Evolutionary conservation across 2,888 invertebrate species (phyloP).

Genomic region (Dasysyrphus albostriatus): DNA sequence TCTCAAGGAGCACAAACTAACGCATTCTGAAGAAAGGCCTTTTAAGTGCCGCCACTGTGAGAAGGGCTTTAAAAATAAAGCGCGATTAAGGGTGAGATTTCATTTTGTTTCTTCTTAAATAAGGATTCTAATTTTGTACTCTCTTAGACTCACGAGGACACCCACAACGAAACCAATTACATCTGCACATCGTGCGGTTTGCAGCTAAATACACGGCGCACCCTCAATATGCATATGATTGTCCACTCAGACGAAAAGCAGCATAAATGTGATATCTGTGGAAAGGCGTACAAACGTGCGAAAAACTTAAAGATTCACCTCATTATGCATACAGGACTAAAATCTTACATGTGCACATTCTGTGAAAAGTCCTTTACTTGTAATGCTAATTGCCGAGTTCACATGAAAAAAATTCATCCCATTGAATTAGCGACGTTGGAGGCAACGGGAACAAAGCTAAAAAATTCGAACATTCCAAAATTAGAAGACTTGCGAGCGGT

Average conservation of each 20-base stretch:
- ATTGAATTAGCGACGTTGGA: constrained; percentile 82
- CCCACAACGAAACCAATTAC: constrained; percentile 83
- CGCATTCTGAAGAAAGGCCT: constrained; percentile 84
- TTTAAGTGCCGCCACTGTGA: constrained; percentile 83
- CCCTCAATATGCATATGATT: constrained; percentile 84
- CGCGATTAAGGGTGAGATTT: constrained; percentile 78
- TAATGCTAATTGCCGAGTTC: constrained; percentile 83
- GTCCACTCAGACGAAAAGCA: constrained; percentile 82
- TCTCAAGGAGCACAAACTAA: constrained; percentile 84
- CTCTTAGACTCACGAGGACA: constrained; percentile 83
- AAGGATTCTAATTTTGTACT: no score
- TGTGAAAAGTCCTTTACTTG: constrained; percentile 81
- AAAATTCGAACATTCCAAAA: constrained; percentile 79
- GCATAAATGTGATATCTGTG: constrained; percentile 82
- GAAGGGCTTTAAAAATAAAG: constrained; percentile 81
- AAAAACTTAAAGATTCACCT: constrained; percentile 23
- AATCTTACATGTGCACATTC: constrained; percentile 81
- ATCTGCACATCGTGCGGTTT: constrained; percentile 83
- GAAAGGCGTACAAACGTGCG: constrained; percentile 23
- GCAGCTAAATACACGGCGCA: constrained; percentile 83
- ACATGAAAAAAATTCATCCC: constrained; percentile 82
- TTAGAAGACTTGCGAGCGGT: constrained; percentile 72
- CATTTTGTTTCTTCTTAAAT: neutral
- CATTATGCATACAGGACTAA: constrained; percentile 10
- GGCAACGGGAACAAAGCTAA: constrained; percentile 79